phyloP scores from a whole-genome alignment of 1,140 invertebrate genomes.

The Rhopalosiphum padi region DNA sequence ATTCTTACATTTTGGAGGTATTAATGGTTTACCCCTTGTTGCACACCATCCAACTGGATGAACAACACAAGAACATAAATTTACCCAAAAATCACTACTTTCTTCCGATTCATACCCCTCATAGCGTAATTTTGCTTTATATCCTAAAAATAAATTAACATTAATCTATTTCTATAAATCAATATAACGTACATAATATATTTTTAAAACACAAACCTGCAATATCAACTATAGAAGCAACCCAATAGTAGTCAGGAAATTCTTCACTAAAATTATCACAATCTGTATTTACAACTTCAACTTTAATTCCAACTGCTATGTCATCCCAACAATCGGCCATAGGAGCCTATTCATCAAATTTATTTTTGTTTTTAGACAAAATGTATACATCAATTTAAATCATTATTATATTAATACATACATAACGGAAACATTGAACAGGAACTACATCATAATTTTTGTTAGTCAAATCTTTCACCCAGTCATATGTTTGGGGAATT shows the following conservation, averaged over 20 bases:
- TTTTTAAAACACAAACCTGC: constrained; percentile 66
- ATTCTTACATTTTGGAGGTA: constrained; percentile 82
- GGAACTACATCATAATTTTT: constrained; percentile 83
- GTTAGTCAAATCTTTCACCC: constrained; percentile 79
- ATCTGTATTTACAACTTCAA: constrained; percentile 92
- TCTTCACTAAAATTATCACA: constrained; percentile 79
- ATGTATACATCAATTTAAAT: neutral
- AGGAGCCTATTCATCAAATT: constrained; percentile 71
- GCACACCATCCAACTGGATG: constrained; percentile 98
- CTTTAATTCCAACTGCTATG: constrained; percentile 92
- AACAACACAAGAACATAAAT: constrained; percentile 89
- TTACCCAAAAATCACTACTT: constrained; percentile 94
- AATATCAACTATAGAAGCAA: constrained; percentile 89
- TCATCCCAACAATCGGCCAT: constrained; percentile 92
- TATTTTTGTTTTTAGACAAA: neutral
- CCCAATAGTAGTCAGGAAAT: constrained; percentile 90
- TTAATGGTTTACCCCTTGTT: constrained; percentile 89
- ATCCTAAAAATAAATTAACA: constrained; percentile 68
- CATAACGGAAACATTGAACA: constrained; percentile 89
- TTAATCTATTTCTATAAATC: neutral
- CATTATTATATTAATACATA: constrained; percentile 63
- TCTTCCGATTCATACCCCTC: constrained; percentile 90
- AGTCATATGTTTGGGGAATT: constrained; percentile 79
- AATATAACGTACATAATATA: neutral
- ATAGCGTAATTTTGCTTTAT: constrained; percentile 90